Conservation (phyloP, 2,888 invertebrate species). For the Oligia strigilis region DNA sequence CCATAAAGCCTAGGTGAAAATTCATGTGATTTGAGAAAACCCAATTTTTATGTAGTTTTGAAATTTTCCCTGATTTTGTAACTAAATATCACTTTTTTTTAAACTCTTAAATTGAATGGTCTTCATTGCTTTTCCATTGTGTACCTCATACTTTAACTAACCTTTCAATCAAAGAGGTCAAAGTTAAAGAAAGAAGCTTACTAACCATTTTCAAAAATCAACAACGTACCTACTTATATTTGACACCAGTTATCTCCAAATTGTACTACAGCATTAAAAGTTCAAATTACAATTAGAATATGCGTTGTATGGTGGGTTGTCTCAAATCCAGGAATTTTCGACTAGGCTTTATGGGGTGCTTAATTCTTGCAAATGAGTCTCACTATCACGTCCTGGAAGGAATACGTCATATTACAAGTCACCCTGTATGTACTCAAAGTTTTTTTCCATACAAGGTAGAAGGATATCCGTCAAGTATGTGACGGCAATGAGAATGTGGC, state of each 20-base stretch:
- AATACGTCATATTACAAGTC: neutral
- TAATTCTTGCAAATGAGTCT: neutral
- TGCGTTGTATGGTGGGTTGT: neutral
- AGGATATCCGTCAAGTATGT: constrained; percentile 58
- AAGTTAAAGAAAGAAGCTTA: neutral
- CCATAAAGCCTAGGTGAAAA: too few relatives aligned
- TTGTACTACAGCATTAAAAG: neutral
- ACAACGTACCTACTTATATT: too few relatives aligned
- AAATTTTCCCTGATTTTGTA: too few relatives aligned
- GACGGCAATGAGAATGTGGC: constrained; percentile 34
- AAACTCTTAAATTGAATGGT: too few relatives aligned
- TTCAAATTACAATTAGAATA: neutral
- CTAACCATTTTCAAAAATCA: neutral
- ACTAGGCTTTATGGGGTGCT: neutral
- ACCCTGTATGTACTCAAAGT: constrained; percentile 9
- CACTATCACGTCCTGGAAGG: neutral
- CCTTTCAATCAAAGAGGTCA: neutral
- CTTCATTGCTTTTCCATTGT: too few relatives aligned
- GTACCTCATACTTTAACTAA: too few relatives aligned
- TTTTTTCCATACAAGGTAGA: constrained; percentile 48
- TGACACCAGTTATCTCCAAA: neutral
- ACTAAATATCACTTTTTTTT: neutral
- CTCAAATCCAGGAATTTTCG: neutral
- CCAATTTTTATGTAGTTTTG: too few relatives aligned
- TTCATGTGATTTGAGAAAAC: too few relatives aligned